Conservation (phyloP, 2,888 invertebrate species). For the Drosophila fulvimacula region DNA sequence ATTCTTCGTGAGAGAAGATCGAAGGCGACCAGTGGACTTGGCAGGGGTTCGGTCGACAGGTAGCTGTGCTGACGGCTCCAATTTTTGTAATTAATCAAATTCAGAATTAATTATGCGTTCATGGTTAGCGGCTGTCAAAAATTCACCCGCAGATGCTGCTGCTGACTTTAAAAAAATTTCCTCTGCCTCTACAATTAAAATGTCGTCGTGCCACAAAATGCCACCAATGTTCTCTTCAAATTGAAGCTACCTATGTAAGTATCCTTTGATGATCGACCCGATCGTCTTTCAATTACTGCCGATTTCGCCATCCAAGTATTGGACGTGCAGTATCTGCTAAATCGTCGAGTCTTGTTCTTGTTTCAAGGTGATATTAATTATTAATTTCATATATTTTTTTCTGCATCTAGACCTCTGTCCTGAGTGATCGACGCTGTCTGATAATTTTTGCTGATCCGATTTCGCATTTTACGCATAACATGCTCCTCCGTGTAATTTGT, state of each 20-base stretch:
- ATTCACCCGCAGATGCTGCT: slow-evolving; percentile 13
- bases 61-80: slow-evolving; percentile 15
- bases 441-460: slow-evolving; percentile 39
- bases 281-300: slow-evolving; percentile 55
- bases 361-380: slow-evolving; percentile 58
- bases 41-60: neutral
- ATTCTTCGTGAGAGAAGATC: neutral
- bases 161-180: slow-evolving; percentile 11
- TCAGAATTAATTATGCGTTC: slow-evolving; percentile 70
- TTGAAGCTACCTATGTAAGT: slow-evolving; percentile 13
- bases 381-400: slow-evolving; percentile 66
- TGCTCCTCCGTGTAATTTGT: slow-evolving; percentile 47
- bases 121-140: slow-evolving; percentile 24
- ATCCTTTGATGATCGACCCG: slow-evolving; percentile 21
- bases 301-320: slow-evolving; percentile 22
- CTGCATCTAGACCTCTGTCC: slow-evolving; percentile 4
- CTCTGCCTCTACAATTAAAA: slow-evolving; percentile 61
- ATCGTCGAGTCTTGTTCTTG: slow-evolving; percentile 13
- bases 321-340: slow-evolving; percentile 7
- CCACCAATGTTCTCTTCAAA: slow-evolving; percentile 6
- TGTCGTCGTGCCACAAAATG: slow-evolving; percentile 43
- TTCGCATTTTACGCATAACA: slow-evolving; percentile 56
- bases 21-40: neutral
- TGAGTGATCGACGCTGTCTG: slow-evolving; percentile 6
- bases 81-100: slow-evolving; percentile 72